Evolutionary conservation across 2,797 vertebrate genomes (phyloP).

Genomic region (Gallinago nigripennis): DNA sequence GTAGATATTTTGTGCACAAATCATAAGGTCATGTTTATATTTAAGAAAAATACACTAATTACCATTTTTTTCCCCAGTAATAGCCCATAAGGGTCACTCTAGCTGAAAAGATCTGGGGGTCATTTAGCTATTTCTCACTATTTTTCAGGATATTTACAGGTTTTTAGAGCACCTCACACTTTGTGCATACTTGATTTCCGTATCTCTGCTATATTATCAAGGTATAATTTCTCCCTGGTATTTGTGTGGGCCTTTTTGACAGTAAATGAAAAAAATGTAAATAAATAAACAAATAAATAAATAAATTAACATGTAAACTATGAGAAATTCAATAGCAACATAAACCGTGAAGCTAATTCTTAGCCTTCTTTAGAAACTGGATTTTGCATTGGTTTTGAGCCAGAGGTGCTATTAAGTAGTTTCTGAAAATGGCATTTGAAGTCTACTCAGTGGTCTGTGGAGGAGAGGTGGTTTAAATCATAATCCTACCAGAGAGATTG

Average conservation of each 20-base stretch:
- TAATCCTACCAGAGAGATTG: not conserved
- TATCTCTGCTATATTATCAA: not conserved
- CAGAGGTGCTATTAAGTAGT: not conserved
- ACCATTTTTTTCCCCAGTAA: not conserved
- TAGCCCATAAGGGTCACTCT: not conserved
- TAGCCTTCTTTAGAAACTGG: not conserved
- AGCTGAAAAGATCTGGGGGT: not conserved
- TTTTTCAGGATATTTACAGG: not conserved
- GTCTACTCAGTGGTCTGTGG: not conserved
- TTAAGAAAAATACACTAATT: not conserved
- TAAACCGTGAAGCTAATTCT: not conserved
- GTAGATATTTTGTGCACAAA: not conserved
- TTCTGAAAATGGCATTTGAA: not conserved
- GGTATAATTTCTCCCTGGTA: not conserved
- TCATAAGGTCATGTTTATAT: not conserved
- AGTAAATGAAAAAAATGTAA: not conserved
- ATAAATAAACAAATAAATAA: not conserved
- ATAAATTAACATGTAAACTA: not conserved
- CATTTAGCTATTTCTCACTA: not conserved
- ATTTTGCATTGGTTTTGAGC: not conserved
- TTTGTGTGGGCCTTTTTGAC: not conserved
- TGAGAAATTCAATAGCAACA: not conserved
- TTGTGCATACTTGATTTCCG: not conserved
- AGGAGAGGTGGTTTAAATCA: not conserved
- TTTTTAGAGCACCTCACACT: not conserved